Percentiles rank a stretch among this genome's conserved stretches.
These are phyloP conservation scores for Argopecten irradians DNA, from an alignment of 1,140 invertebrate genomes.

Conservation along the genomic window DNA sequence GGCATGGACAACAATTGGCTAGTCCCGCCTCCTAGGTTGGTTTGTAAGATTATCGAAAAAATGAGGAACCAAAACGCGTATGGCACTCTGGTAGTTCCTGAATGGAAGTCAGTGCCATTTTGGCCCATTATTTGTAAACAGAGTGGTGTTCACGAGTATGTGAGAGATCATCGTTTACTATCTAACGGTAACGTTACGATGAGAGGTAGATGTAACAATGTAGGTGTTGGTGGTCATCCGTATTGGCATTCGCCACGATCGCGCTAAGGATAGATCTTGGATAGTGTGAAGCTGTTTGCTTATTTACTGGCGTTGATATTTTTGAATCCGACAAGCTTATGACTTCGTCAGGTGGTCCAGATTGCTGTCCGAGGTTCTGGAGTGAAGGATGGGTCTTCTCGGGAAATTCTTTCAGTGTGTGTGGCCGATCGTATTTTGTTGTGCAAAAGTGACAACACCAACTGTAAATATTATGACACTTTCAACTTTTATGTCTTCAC, in stretches of 20 bases:
- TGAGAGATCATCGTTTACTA: constrained; percentile 19
- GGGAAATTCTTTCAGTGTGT: neutral
- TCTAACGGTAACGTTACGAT: neutral
- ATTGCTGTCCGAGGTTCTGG: neutral
- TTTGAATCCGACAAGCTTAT: neutral
- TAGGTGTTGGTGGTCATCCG: neutral
- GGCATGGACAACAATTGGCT: constrained; percentile 39
- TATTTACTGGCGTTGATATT: no score
- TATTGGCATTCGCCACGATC: neutral
- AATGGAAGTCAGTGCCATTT: constrained; percentile 40
- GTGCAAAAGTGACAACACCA: constrained; percentile 23
- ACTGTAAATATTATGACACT: neutral
- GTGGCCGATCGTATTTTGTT: neutral
- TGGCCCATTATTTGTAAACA: constrained; percentile 34
- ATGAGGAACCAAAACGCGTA: constrained; percentile 28
- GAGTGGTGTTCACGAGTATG: neutral
- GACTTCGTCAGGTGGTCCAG: neutral
- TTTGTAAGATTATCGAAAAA: constrained; percentile 38
- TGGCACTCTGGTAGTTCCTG: constrained; percentile 37
- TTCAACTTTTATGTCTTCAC: constrained; percentile 27
- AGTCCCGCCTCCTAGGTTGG: constrained; percentile 33
- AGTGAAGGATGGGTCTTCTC: neutral
- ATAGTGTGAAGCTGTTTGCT: neutral
- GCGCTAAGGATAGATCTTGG: constrained; percentile 28
- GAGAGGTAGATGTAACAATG: neutral